Evolutionary conservation across 1,140 invertebrate genomes (phyloP), one percentile per base, ranked within the genome.

Genomic region (Aphelenchoides avenae): DNA sequence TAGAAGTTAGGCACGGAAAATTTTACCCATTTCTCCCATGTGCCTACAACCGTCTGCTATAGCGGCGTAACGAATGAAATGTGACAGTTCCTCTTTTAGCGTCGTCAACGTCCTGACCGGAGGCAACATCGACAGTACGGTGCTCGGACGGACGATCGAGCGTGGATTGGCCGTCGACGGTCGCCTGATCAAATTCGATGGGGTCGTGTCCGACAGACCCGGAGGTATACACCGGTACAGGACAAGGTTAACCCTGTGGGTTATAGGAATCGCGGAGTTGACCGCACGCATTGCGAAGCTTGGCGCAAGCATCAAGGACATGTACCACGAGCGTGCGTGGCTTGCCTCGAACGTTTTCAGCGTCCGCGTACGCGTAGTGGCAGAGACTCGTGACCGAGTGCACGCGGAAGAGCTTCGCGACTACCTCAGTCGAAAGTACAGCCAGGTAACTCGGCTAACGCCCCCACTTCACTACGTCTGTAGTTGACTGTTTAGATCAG

Each of bases 271-370:
- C 42, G 85, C 87, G 4, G 89, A 93, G 72, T 80, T 93, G 0
- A 88, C 88, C 65, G 83, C 83, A 64, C 73, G 87, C 13, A 81
- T 93, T 4, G 82, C 84, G 0, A 83, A 83, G 3, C 80, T 86
- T 24, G 89, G 89, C 1, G 89, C 89, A 4, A 89, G 87, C 34
- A 89, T 94, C 47, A 93, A 93, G 78, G 89, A 93, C 70, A 89
- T 94, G 51, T 86, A 89, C 77, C 90, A 93, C 77, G 90, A 93
- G 77, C 81, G 90, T 54, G 89, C 90, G 4, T 94, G 90, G 89
- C 83, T 94, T 11, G 84, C 84, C 30, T 84, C 84, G 2, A 89
- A 94, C 77, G 85, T 93, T 13, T 91, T 89, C 60, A 75, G 84
- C 7, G 75, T 77, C 2, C 44, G 54, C 26, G 85, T 87, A 1